phyloP scores from a whole-genome alignment of 2,888 invertebrate species.

The Halictus quadricinctus region DNA sequence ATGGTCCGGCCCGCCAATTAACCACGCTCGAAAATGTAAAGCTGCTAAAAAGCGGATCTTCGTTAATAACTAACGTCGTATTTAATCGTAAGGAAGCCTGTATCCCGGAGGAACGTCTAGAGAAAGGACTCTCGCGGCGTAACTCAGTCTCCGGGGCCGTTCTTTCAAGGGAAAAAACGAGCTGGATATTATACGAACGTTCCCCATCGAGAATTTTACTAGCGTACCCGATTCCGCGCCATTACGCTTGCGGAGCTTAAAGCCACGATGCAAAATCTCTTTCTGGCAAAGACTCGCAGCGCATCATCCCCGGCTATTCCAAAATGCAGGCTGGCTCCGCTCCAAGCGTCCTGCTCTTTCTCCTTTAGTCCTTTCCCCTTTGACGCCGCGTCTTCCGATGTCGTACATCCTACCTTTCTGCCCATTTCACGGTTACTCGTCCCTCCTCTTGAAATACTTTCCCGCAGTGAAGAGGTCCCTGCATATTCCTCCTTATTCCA shows the following conservation, averaged over 20 bases:
- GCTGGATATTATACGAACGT: slow-evolving; percentile 44
- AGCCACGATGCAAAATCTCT: slow-evolving; percentile 66
- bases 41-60: not conserved
- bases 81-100: slow-evolving; percentile 11
- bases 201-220: slow-evolving; percentile 54
- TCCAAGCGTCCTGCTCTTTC: slow-evolving; percentile 62
- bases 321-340: slow-evolving; percentile 64
- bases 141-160: slow-evolving; percentile 25
- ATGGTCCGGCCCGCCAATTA: not conserved
- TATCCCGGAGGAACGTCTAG: not conserved
- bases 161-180: slow-evolving; percentile 19
- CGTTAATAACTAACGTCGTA: not conserved
- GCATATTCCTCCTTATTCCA: slow-evolving; percentile 37
- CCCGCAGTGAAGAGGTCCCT: slow-evolving; percentile 24
- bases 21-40: not conserved
- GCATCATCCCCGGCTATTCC: slow-evolving; percentile 51
- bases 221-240: slow-evolving; percentile 59
- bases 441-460: slow-evolving; percentile 29
- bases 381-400: slow-evolving; percentile 56
- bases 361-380: slow-evolving; percentile 52
- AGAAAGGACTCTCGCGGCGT: slow-evolving; percentile 5
- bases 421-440: slow-evolving; percentile 51
- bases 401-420: slow-evolving; percentile 58
- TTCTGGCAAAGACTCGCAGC: slow-evolving; percentile 64
- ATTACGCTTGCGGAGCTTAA: slow-evolving; percentile 64